phyloP scores from a whole-genome alignment of 1,140 invertebrate genomes.

The Muscidifurax raptorellus region DNA sequence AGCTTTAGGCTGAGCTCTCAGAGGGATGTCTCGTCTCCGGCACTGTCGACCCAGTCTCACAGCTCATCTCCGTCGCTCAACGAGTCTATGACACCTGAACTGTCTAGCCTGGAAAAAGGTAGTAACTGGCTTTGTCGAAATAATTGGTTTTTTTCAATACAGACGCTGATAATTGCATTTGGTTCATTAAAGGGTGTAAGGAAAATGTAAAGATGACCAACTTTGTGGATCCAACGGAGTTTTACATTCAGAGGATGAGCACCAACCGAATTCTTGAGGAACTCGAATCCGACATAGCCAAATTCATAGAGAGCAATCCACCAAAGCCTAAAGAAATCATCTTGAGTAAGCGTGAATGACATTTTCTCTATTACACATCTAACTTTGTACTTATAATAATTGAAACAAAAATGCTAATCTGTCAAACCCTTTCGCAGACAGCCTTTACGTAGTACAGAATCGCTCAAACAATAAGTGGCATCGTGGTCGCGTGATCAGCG shows the following conservation, averaged over 20 bases:
- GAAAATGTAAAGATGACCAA: constrained; percentile 78
- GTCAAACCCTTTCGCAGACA: constrained; percentile 62
- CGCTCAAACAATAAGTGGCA: constrained; percentile 59
- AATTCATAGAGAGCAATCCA: background rate
- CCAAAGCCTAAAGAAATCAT: background rate
- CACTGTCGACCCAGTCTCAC: background rate
- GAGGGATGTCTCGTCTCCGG: constrained; percentile 1
- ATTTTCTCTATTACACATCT: background rate
- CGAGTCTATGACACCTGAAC: background rate
- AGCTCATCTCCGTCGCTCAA: background rate
- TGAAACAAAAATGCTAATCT: background rate
- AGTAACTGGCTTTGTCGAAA: background rate
- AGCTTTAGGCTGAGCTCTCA: background rate
- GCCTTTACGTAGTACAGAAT: constrained; percentile 69
- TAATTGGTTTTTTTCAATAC: background rate
- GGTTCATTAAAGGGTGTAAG: constrained; percentile 66
- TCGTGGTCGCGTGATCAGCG: constrained; percentile 57
- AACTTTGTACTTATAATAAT: background rate
- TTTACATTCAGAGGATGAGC: constrained; percentile 80
- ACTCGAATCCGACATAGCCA: constrained; percentile 40
- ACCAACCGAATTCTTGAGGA: constrained; percentile 74
- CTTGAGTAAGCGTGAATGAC: constrained; percentile 13
- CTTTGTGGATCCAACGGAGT: constrained; percentile 80
- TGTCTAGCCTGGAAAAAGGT: background rate
- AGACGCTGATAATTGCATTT: background rate